Conservation (phyloP, 2,113 vertebrate genomes). For the Okapia johnstoni region DNA sequence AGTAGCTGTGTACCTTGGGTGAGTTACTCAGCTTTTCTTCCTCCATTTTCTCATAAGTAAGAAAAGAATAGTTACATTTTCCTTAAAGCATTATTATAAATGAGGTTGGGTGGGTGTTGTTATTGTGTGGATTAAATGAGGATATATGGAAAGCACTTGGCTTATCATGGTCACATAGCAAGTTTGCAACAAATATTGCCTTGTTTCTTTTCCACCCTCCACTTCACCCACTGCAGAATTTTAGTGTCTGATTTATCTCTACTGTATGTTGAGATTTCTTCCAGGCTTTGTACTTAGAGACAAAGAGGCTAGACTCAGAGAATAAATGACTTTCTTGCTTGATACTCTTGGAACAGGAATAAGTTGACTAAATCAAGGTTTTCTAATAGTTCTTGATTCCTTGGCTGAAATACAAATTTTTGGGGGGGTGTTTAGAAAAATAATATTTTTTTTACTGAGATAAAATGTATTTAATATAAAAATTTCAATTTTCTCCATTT, state of each 20-base stretch:
- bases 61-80: not conserved
- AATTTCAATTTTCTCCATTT: slow-evolving; percentile 8
- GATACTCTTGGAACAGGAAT: not conserved
- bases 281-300: not conserved
- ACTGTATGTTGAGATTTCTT: not conserved
- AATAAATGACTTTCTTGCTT: not conserved
- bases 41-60: slow-evolving; percentile 1
- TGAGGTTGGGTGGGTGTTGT: not conserved
- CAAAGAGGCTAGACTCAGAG: not conserved
- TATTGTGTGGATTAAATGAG: not conserved
- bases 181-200: not conserved
- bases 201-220: not conserved
- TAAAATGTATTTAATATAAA: not conserved
- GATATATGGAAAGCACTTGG: not conserved
- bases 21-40: not conserved
- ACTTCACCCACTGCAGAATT: not conserved
- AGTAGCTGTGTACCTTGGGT: not conserved
- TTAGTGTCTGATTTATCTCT: not conserved
- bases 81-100: not conserved
- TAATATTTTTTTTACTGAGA: not conserved
- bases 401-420: not conserved
- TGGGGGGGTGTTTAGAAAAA: not conserved
- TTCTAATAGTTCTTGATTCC: not conserved
- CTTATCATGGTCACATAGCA: not conserved
- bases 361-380: not conserved